Evolutionary conservation across 2,888 invertebrate species (phyloP).

Genomic region (Drosophila paucipuncta): DNA sequence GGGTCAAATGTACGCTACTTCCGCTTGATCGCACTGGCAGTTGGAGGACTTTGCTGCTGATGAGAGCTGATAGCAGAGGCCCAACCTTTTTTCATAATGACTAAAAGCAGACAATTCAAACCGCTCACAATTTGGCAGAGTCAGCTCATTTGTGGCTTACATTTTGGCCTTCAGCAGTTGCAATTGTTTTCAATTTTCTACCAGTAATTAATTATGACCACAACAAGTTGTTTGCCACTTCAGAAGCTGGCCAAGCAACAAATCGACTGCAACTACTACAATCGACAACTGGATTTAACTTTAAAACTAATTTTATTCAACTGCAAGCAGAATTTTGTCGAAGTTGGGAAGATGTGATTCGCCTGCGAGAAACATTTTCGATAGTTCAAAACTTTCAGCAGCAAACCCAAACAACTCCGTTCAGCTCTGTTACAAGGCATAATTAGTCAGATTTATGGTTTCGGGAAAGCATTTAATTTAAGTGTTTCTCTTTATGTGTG

Average conservation of each 20-base stretch:
- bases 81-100: conserved; percentile 8
- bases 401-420: neutral
- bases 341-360: neutral
- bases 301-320: neutral
- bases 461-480: conserved; percentile 33
- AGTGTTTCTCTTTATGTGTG: conserved; percentile 40
- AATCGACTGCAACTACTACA: no score
- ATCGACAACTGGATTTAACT: no score
- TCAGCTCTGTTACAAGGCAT: conserved; percentile 10
- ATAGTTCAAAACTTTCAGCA: neutral
- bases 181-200: conserved; percentile 26
- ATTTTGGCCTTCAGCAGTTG: conserved; percentile 35
- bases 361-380: neutral
- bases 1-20: conserved; percentile 32
- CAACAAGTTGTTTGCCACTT: conserved; percentile 6
- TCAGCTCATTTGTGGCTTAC: conserved; percentile 24
- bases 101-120: neutral
- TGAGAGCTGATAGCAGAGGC: conserved; percentile 15
- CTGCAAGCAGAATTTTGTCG: neutral
- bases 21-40: conserved; percentile 55
- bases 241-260: neutral
- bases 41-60: conserved; percentile 30
- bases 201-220: conserved; percentile 40
- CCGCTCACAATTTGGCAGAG: neutral
- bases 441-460: conserved; percentile 41